Evolutionary conservation across 2,797 vertebrate genomes (phyloP).

Genomic region (Gobio occitaniae): DNA sequence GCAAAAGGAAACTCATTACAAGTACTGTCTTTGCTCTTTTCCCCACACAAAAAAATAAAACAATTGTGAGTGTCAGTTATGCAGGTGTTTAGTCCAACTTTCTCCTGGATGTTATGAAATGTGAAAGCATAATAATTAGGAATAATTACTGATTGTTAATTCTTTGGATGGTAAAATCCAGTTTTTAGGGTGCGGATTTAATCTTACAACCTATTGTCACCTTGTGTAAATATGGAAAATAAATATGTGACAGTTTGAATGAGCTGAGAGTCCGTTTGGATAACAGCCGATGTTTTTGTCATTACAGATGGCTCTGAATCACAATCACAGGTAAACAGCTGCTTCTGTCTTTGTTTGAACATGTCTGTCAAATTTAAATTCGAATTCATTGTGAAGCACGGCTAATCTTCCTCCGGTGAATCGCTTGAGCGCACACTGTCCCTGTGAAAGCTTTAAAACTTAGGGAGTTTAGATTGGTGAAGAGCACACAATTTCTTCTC

Average conservation of each 20-base stretch:
- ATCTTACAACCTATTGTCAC: slow-evolving; percentile 4
- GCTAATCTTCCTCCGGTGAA: slow-evolving; percentile 54
- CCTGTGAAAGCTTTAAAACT: slow-evolving; percentile 50
- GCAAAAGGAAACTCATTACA: neutral
- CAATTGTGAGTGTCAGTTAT: neutral
- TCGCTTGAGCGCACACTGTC: slow-evolving; percentile 38
- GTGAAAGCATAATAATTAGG: slow-evolving; percentile 14
- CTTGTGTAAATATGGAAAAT: slow-evolving; percentile 4
- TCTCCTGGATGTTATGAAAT: neutral
- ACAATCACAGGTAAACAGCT: slow-evolving; percentile 58
- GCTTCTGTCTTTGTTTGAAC: slow-evolving; percentile 53
- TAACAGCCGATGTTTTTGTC: slow-evolving; percentile 57
- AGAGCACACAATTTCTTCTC: slow-evolving; percentile 38
- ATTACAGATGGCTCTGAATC: slow-evolving; percentile 49
- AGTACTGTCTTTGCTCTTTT: neutral
- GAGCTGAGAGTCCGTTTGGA: slow-evolving; percentile 50
- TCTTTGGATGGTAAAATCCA: slow-evolving; percentile 13
- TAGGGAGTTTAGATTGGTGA: slow-evolving; percentile 45
- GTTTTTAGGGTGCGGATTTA: neutral
- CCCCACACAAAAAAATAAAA: neutral
- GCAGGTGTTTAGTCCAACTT: neutral
- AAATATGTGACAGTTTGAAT: neutral
- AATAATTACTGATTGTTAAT: slow-evolving; percentile 24
- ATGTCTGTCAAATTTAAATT: slow-evolving; percentile 61
- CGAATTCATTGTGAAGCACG: slow-evolving; percentile 51